Percentiles rank a stretch among this genome's conserved stretches.
phyloP scores from a whole-genome alignment of 2,113 vertebrate species.

The Isurus oxyrinchus region DNA sequence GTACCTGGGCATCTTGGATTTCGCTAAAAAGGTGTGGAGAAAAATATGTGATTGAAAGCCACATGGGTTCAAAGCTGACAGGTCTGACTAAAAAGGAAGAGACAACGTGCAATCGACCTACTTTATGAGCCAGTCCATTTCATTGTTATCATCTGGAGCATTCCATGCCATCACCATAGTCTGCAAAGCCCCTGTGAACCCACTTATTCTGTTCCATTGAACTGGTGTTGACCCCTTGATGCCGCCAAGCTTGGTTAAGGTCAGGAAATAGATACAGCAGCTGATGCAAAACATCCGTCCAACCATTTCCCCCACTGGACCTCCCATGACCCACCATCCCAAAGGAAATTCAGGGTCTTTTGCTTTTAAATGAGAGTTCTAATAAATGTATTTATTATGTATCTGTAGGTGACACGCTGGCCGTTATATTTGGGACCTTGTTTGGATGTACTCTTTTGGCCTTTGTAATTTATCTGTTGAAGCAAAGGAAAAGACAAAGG shows the following conservation, averaged over 20 bases:
- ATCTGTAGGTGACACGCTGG: slow-evolving; percentile 59
- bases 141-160: neutral
- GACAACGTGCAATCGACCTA: neutral
- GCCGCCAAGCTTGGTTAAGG: neutral
- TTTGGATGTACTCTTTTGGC: slow-evolving; percentile 53
- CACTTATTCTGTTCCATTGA: neutral
- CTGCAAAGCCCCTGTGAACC: neutral
- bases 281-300: neutral
- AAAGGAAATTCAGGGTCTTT: neutral
- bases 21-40: neutral
- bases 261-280: neutral
- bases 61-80: neutral
- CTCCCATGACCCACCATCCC: neutral
- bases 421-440: slow-evolving; percentile 59
- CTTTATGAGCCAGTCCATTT: neutral
- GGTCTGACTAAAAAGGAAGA: neutral
- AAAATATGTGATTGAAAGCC: neutral
- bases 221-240: neutral
- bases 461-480: slow-evolving; percentile 55
- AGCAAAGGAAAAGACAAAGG: slow-evolving; percentile 44
- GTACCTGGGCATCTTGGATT: neutral
- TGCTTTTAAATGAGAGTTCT: neutral
- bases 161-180: neutral
- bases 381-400: neutral
- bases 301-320: neutral